Evolutionary conservation across 2,113 vertebrate genomes (phyloP), one percentile per base, ranked within the genome.

Genomic region (Vidua macroura): DNA sequence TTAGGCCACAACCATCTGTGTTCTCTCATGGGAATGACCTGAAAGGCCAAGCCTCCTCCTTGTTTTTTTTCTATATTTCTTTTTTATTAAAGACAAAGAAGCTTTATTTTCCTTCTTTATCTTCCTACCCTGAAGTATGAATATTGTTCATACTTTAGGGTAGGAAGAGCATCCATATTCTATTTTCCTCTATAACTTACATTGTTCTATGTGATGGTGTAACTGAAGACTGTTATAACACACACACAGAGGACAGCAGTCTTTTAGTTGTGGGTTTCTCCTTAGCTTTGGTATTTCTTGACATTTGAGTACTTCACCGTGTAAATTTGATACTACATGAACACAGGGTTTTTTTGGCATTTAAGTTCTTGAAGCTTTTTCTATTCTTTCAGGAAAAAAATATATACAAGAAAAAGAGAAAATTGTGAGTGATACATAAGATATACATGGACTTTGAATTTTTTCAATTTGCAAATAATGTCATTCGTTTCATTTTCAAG

Each of bases 371-470:
- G 66, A 56, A 72, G 3, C 1, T 43, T 58, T 35, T 63, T 13
- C 4, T 37, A 60, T 53, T 56, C 37, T 55, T 22, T 8, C 15
- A 39, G 39, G 21, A 55, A 83, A 68, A 68, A 33, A 18, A 5
- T 35, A 7, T 2, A 13, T 39, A 31, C 19, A 27, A 44, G 43
- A 46, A 15, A 39, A 14, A 10, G 51, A 80, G 15, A 64, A 95
- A 62, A 55, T 56, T 27, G 13, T 18, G 55, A 60, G 8, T 20
- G 17, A 23, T 30, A 48, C 4, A 10, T 35, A 43, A 35, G 2
- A 6, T 23, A n/a, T 39, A 48, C 2, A 11, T 0, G 3, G 30
- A 28, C 28, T 59, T 83, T 3, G 4, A 82, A 90, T 15, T 0
- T 79, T 82, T 82, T 49, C 10, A 22, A 4, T 53, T 83, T 69